Base-by-base conservation (phyloP, 2,113 vertebrate species). In the Xyliphius kryptos region DNA sequence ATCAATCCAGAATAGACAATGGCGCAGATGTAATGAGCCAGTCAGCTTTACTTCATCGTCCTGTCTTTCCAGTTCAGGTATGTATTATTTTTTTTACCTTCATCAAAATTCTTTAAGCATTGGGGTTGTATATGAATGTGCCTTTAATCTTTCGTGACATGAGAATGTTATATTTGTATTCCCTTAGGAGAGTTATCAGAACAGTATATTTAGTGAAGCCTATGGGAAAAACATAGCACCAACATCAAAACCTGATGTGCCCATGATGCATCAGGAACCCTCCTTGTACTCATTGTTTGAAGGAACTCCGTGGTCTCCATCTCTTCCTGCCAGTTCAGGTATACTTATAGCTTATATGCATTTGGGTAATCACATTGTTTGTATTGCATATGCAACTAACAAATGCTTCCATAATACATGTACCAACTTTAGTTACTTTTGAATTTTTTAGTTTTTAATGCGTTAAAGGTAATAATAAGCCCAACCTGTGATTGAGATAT, bases 321-420 rank as follows among this genome's bases (percentile, higher is more conserved):
- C 95, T 48, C 91, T 98, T 72, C 96, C 95, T 58, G 95, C 95
- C 79, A 97, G 92, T 83, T 98, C 96, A 84, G 95, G 95, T 98
- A 86, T 9, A 19, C 8, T 32, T 44, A 50, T 50, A 32, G 26
- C 51, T 61, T 17, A 8, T 9, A 15, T 16, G 7, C 13, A 12
- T 44, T 6, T 44, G 11, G n/a, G 14, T n/a, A 17, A 21, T 32
- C 7, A 32, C 26, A 32, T 32, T 32, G 26, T 32, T 32, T 32
- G 2, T 32, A 5, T 32, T 32, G 7, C 26, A 32, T 32, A 32
- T 32, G 26, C 2, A 32, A 32, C 26, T 32, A 32, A 5, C 26
- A 32, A 5, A 6, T 32, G 26, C 26, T 32, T 32, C 26, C 26
- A 32, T 32, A n/a, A n/a, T n/a, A n/a, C n/a, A n/a, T n/a, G n/a